These are phyloP conservation scores for Athetis lepigone DNA, from an alignment of 2,888 invertebrate genomes.

Conservation along the genomic window DNA sequence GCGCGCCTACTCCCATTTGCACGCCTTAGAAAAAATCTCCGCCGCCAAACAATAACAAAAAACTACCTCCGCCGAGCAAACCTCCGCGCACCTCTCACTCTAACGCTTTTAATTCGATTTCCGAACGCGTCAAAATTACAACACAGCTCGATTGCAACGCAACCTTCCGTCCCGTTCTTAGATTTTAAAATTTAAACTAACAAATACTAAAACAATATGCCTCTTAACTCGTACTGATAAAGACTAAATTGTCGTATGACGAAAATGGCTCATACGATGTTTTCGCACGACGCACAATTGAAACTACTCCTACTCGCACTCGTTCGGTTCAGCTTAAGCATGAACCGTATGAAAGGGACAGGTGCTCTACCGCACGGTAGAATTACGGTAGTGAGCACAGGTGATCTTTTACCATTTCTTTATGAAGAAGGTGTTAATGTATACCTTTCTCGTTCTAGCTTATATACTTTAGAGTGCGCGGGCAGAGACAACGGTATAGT, in stretches of 20 bases:
- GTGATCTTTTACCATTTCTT: slow-evolving; percentile 89
- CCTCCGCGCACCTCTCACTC: slow-evolving; percentile 88
- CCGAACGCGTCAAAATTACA: slow-evolving; percentile 89
- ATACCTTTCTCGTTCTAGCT: slow-evolving; percentile 80
- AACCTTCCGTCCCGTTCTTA: slow-evolving; percentile 87
- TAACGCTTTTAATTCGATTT: slow-evolving; percentile 90
- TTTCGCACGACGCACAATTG: slow-evolving; percentile 66
- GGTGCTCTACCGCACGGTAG: slow-evolving; percentile 88
- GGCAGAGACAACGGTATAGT: slow-evolving; percentile 75
- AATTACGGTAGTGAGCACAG: slow-evolving; percentile 91
- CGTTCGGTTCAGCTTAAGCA: slow-evolving; percentile 88
- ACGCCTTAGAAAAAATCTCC: slow-evolving; percentile 90
- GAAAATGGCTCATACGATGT: slow-evolving; percentile 64
- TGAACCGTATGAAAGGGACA: slow-evolving; percentile 90
- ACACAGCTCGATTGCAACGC: slow-evolving; percentile 85
- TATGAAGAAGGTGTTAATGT: slow-evolving; percentile 83
- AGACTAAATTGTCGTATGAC: slow-evolving; percentile 59
- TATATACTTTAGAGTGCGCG: slow-evolving; percentile 50
- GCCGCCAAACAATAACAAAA: slow-evolving; percentile 88
- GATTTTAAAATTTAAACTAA: slow-evolving; percentile 68
- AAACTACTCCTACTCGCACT: slow-evolving; percentile 90
- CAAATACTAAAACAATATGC: slow-evolving; percentile 40
- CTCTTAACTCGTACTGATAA: slow-evolving; percentile 47
- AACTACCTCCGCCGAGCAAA: slow-evolving; percentile 84
- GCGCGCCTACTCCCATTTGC: slow-evolving; percentile 90